Evolutionary conservation across 2,113 vertebrate species (phyloP).

Genomic region (Apaloderma vittatum): DNA sequence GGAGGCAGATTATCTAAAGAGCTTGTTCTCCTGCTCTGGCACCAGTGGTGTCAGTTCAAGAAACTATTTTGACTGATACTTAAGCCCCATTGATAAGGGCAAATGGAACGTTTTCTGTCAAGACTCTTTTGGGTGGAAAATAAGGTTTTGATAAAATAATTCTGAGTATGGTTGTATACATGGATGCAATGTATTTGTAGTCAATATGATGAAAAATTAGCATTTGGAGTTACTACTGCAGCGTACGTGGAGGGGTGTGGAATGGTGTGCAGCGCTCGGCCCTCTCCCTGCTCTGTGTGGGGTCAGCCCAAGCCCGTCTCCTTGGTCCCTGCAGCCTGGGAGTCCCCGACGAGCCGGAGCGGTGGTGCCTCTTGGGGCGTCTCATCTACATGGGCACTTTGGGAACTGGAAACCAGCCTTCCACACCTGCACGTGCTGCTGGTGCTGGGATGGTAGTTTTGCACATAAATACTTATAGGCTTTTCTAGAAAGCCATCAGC

Average conservation of each 20-base stretch:
- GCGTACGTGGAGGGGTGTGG: rapidly evolving
- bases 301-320: not conserved
- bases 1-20: not conserved
- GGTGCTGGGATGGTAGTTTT: not conserved
- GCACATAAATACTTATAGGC: not conserved
- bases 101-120: not conserved
- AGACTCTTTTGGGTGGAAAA: constrained; percentile 26
- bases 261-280: not conserved
- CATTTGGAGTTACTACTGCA: not conserved
- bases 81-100: not conserved
- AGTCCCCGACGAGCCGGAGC: rapidly evolving
- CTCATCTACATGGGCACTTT: not conserved
- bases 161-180: not conserved
- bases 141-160: constrained; percentile 22
- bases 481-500: not conserved
- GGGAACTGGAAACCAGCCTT: not conserved
- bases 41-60: not conserved
- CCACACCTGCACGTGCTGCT: not conserved
- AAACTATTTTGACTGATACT: constrained; percentile 20
- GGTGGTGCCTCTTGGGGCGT: not conserved
- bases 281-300: not conserved
- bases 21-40: not conserved
- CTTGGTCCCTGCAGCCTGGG: not conserved
- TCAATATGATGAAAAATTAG: not conserved
- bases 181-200: not conserved